phyloP scores from a whole-genome alignment of 1,140 invertebrate species.

The Scaptodrosophila lebanonensis region DNA sequence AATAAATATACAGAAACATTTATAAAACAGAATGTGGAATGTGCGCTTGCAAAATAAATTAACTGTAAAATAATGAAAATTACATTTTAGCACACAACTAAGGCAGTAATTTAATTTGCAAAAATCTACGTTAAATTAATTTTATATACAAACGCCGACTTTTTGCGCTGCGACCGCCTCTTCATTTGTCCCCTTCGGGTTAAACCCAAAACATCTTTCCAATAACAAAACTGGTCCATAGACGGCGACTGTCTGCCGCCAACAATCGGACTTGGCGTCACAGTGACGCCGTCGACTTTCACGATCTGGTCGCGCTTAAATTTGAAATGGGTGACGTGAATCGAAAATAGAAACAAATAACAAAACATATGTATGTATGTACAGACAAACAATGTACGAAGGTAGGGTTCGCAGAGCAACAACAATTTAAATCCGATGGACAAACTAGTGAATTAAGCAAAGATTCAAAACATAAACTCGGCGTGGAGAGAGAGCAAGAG shows the following conservation, averaged over 20 bases:
- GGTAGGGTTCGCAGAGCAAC: not conserved
- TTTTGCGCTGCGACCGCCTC: slow-evolving; percentile 3
- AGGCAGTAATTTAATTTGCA: slow-evolving; percentile 43
- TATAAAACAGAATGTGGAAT: slow-evolving; percentile 19
- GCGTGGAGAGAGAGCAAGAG: no score
- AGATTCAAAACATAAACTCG: no score
- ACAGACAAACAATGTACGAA: slow-evolving; percentile 1
- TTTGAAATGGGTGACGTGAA: slow-evolving; percentile 58
- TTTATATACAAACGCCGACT: no score
- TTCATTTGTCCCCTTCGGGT: slow-evolving; percentile 36
- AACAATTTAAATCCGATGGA: slow-evolving; percentile 14
- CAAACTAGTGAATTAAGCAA: no score
- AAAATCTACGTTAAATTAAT: slow-evolving; percentile 42
- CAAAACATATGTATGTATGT: not conserved
- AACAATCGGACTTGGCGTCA: not conserved
- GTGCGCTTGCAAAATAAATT: slow-evolving; percentile 34
- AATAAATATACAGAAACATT: slow-evolving; percentile 51
- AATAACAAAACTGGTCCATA: slow-evolving; percentile 48
- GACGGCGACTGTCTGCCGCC: slow-evolving; percentile 49
- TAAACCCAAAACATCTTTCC: slow-evolving; percentile 40
- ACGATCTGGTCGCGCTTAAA: slow-evolving; percentile 57
- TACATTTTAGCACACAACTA: slow-evolving; percentile 31
- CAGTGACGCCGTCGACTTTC: slow-evolving; percentile 49
- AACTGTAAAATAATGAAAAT: slow-evolving; percentile 55
- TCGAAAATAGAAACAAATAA: slow-evolving; percentile 26